A percentile compares a stretch with the other conserved stretches of the same genome.
phyloP scores from a whole-genome alignment of 2,113 vertebrate genomes.

The Rattus norvegicus region GRCr8 NC_086019.1:152937001-152937500 shows the following conservation, averaged over 20 bases:
- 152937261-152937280: not conserved
- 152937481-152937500: not conserved
- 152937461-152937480: not conserved
- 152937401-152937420: not conserved
- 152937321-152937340: conserved; percentile 12
- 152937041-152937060: not conserved
- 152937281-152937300: not conserved
- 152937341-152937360: not conserved
- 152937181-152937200: not conserved
- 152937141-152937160: not conserved
- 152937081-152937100: not conserved
- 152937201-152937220: not conserved
- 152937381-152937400: not conserved
- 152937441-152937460: conserved; percentile 37
- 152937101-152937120: not conserved
- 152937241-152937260: not conserved
- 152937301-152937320: conserved; percentile 13
- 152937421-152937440: not conserved
- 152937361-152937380: not conserved
- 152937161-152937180: not conserved
- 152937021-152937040: not conserved
- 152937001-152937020: not conserved
- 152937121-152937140: not conserved
- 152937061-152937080: not conserved
- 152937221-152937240: not conserved